Base-by-base conservation (phyloP, 2,888 invertebrate species). In the Sminthurinus aureus region DNA sequence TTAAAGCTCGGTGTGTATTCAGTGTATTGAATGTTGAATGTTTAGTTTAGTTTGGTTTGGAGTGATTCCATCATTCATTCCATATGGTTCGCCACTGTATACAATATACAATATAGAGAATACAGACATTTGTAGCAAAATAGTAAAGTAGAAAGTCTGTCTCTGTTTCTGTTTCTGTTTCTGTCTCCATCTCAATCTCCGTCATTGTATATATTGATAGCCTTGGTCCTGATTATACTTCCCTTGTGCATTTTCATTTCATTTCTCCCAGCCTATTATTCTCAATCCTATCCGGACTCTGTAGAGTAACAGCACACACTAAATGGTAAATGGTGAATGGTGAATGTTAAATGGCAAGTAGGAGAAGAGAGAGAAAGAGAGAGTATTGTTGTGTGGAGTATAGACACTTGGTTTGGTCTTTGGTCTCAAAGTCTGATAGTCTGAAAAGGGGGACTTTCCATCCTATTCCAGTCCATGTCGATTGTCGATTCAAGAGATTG, bases 41-140 rank as follows among this genome's bases (percentile, higher is more conserved):
- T 69, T 69, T 69, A 20, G 38, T 38, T 38, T 38, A 6, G 38
- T 38, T 38, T 38, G 38, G 38, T 38, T 38, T 38, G 38, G 22
- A 71, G 71, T 71, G 71, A 71, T 71, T 71, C 71, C 38, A 80
- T 73, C 71, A 80, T 80, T 71, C 22, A 80, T 71, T 80, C 80
- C 80, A 71, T 80, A 80, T 80, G 80, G 71, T 69, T 73, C 71
- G 9, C 58, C 58, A 13, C 58, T 58, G 58, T 58, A 58, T 22
- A 38, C 77, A 76, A 38, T 38, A 38, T 6, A 38, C 3, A 6
- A 38, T 38, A 38, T 6, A 38, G 38, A 38, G 6, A 4, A 38
- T 38, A 38, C 38, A 38, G 38, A 38, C 38, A 38, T 38, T 38
- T 38, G 38, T 38, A 38, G 38, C 38, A 38, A 38, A 38, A 38